Evolutionary conservation across 2,113 vertebrate genomes (phyloP).

Genomic region (Peromyscus californicus): DNA sequence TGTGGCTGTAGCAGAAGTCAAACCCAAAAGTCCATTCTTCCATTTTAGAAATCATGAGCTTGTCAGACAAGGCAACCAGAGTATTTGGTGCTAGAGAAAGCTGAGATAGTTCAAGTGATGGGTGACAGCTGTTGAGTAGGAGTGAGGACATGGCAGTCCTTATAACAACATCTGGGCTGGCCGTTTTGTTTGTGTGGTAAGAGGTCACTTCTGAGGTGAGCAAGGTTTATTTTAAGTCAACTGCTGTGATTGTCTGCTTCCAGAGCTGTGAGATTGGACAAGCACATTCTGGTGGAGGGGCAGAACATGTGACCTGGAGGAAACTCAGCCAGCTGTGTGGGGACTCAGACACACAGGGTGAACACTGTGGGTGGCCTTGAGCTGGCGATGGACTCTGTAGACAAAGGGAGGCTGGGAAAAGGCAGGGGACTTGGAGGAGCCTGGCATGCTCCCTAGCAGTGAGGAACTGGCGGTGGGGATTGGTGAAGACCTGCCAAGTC

Average conservation of each 20-base stretch:
- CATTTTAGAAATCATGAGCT: neutral
- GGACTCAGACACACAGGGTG: neutral
- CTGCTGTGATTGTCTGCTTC: neutral
- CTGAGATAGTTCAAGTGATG: neutral
- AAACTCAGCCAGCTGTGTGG: neutral
- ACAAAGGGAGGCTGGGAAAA: slow-evolving; percentile 49
- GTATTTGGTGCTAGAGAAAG: neutral
- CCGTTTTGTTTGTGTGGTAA: neutral
- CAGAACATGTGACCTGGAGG: neutral
- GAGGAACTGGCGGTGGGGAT: neutral
- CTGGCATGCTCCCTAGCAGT: slow-evolving; percentile 6
- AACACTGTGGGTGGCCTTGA: neutral
- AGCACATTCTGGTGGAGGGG: no score
- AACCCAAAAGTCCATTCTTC: neutral
- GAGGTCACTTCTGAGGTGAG: neutral
- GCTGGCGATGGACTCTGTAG: neutral
- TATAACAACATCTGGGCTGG: neutral
- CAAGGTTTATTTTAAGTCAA: neutral
- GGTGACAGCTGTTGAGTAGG: neutral
- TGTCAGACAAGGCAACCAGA: neutral
- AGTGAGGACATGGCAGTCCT: neutral
- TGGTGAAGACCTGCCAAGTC: neutral
- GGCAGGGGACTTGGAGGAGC: neutral
- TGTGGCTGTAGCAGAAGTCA: neutral
- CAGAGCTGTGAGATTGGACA: neutral